A percentile compares a stretch with the other conserved stretches of the same genome.
Conservation (phyloP, 2,113 vertebrate genomes). For the Macquaria ambigua region DNA sequence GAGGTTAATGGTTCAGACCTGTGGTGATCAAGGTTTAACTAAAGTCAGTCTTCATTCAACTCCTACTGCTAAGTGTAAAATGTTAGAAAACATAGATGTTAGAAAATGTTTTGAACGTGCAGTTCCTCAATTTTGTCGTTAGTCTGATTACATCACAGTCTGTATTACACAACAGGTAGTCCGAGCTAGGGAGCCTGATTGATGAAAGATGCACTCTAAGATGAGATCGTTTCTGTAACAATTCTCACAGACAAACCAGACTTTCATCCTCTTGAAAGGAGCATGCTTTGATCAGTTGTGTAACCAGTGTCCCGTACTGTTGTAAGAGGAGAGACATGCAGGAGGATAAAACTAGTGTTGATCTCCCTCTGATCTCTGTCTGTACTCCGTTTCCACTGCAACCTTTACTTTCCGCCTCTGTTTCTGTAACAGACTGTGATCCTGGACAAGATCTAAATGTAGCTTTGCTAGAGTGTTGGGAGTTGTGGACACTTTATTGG, state of each 20-base stretch:
- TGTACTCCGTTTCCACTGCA: not conserved
- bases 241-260: not conserved
- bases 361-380: conserved; percentile 12
- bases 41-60: conserved; percentile 53
- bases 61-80: not conserved
- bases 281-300: not conserved
- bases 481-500: not conserved
- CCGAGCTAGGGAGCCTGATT: not conserved
- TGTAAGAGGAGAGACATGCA: conserved; percentile 32
- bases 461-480: not conserved
- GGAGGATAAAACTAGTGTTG: conserved; percentile 4
- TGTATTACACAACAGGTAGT: not conserved
- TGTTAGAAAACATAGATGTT: not conserved
- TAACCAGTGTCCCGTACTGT: not conserved
- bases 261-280: not conserved
- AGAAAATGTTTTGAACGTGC: conserved; percentile 1
- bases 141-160: not conserved
- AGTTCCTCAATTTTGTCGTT: conserved; percentile 15
- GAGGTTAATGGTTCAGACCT: conserved; percentile 59
- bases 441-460: no score
- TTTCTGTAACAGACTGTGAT: not conserved
- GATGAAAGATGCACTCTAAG: not conserved
- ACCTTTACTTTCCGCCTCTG: not conserved
- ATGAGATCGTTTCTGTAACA: not conserved
- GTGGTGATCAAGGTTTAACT: conserved; percentile 62